Conservation (phyloP, 2,113 vertebrate species). For the Scortum barcoo region DNA sequence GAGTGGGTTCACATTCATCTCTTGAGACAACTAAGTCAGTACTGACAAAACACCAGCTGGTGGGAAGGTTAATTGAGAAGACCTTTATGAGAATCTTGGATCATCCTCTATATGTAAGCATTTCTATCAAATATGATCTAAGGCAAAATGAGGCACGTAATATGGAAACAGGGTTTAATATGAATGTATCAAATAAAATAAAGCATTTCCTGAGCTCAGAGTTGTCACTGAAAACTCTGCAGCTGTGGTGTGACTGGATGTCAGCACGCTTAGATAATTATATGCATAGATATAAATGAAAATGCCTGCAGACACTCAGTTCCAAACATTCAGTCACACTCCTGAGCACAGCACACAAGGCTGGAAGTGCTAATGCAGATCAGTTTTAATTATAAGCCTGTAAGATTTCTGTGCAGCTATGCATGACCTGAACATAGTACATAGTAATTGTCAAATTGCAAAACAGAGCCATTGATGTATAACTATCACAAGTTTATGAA, state of each 20-base stretch:
- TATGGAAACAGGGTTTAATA: neutral
- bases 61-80: neutral
- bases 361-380: neutral
- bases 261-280: neutral
- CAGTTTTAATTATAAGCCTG: neutral
- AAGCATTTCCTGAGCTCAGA: neutral
- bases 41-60: neutral
- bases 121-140: neutral
- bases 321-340: neutral
- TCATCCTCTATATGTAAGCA: neutral
- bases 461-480: too few species aligned
- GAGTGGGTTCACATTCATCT: neutral
- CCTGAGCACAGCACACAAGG: neutral
- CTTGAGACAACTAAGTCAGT: neutral
- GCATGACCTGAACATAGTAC: neutral
- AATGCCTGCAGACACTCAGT: neutral
- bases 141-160: neutral
- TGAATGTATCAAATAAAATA: neutral
- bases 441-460: neutral
- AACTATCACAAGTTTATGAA: neutral
- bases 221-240: neutral
- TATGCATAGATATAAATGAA: neutral
- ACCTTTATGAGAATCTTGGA: too few species aligned
- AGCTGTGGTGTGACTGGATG: neutral
- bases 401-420: slow-evolving; percentile 3